Percentiles rank a stretch among this genome's conserved stretches.
Evolutionary conservation across 2,113 vertebrate species (phyloP).

Genomic region (Carassius carassius): DNA sequence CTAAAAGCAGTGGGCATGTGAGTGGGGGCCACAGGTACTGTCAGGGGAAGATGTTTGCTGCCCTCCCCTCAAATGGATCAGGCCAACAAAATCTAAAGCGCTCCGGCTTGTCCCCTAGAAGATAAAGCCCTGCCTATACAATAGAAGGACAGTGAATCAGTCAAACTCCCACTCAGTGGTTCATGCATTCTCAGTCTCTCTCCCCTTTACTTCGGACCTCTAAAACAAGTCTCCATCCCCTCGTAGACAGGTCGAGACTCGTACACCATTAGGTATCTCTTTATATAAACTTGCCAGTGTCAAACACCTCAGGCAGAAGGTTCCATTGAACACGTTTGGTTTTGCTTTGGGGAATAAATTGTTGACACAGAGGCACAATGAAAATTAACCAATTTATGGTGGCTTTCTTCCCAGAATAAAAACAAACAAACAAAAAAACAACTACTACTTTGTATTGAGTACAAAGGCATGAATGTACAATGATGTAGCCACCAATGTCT

Average conservation of each 20-base stretch:
- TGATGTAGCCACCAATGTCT: background rate
- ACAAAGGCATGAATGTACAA: slow-evolving; percentile 26
- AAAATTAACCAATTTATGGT: slow-evolving; percentile 18
- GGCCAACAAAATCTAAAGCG: slow-evolving; percentile 60
- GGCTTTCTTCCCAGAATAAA: background rate
- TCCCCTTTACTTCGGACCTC: background rate
- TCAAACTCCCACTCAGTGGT: slow-evolving; percentile 27
- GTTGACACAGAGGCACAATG: slow-evolving; percentile 9
- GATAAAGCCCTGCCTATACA: slow-evolving; percentile 58
- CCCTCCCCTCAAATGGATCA: slow-evolving; percentile 18
- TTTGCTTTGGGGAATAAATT: slow-evolving; percentile 55
- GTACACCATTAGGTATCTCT: slow-evolving; percentile 76
- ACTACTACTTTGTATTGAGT: background rate
- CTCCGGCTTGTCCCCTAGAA: slow-evolving; percentile 66
- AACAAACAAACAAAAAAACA: background rate
- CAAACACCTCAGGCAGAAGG: slow-evolving; percentile 78
- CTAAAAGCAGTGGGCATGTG: slow-evolving; percentile 67
- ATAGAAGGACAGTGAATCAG: slow-evolving; percentile 44
- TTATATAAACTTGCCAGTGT: slow-evolving; percentile 84
- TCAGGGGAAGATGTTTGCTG: slow-evolving; percentile 71
- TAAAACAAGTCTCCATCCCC: slow-evolving; percentile 20
- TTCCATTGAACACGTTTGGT: slow-evolving; percentile 70
- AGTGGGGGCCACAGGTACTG: slow-evolving; percentile 78
- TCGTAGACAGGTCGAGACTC: slow-evolving; percentile 66
- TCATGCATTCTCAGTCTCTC: slow-evolving; percentile 1